phyloP scores from a whole-genome alignment of 2,888 invertebrate species.

The Chloroclystis v-ata region DNA sequence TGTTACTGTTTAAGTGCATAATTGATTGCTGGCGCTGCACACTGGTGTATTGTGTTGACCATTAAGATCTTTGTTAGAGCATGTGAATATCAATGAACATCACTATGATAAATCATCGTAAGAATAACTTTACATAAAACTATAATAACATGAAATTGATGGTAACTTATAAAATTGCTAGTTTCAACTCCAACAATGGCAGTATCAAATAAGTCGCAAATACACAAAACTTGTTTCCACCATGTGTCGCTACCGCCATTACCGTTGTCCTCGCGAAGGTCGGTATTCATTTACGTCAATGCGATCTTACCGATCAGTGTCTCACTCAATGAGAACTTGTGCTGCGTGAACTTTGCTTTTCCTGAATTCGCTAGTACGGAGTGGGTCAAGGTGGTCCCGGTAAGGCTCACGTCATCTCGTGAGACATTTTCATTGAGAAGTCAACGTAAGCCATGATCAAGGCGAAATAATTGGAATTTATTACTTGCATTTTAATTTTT shows the following conservation, averaged over 20 bases:
- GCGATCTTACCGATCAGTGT: conserved; percentile 13
- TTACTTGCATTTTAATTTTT: neutral
- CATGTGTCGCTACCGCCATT: conserved; percentile 32
- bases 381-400: conserved; percentile 12
- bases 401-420: conserved; percentile 8
- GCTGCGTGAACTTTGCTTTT: conserved; percentile 19
- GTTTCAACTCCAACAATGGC: too few relatives aligned
- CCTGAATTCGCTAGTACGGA: conserved; percentile 21
- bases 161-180: too few relatives aligned
- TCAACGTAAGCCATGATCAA: conserved; percentile 2
- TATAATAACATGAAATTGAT: too few relatives aligned
- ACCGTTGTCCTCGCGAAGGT: conserved; percentile 59
- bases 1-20: conserved; percentile 11
- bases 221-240: conserved; percentile 12
- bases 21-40: conserved; percentile 14
- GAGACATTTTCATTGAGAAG: conserved; percentile 11
- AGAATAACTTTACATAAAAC: too few relatives aligned
- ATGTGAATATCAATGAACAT: conserved; percentile 22
- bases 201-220: conserved; percentile 1
- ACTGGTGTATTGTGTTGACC: conserved; percentile 15
- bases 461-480: neutral
- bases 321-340: conserved; percentile 17
- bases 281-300: conserved; percentile 31
- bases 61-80: conserved; percentile 20
- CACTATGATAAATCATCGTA: neutral